These are phyloP conservation scores for Tenthredo notha DNA, from an alignment of 2,888 invertebrate species.

Conservation along the genomic window DNA sequence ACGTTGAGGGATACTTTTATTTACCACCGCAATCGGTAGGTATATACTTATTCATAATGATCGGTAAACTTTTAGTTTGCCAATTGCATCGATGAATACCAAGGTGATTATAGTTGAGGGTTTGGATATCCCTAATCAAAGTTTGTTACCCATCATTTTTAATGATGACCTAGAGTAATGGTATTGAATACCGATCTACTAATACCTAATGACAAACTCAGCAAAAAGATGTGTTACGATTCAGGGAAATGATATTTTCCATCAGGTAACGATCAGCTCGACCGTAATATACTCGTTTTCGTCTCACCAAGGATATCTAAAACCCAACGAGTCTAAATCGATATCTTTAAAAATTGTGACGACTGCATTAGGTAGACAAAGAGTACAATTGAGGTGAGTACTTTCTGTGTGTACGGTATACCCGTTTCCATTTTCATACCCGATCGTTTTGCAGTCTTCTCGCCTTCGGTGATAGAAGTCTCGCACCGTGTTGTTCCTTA, in stretches of 20 bases:
- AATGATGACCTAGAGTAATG: background rate
- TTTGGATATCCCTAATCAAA: background rate
- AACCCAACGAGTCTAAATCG: conserved; percentile 78
- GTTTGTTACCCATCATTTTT: background rate
- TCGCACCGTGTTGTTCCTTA: conserved; percentile 78
- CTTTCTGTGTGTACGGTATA: background rate
- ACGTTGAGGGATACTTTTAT: conserved; percentile 80
- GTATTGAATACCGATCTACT: background rate
- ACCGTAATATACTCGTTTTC: conserved; percentile 68
- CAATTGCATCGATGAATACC: background rate
- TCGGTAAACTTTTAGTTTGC: too few relatives aligned
- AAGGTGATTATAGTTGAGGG: background rate
- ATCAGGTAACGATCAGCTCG: conserved; percentile 60
- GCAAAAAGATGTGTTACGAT: background rate
- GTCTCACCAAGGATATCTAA: conserved; percentile 68
- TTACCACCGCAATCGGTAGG: conserved; percentile 77
- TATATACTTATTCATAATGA: conserved; percentile 59
- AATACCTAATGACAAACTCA: background rate
- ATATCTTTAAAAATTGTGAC: conserved; percentile 79
- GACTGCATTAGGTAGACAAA: conserved; percentile 78
- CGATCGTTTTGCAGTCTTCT: conserved; percentile 63
- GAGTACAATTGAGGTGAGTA: conserved; percentile 64
- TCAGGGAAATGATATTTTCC: background rate
- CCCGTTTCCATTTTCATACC: background rate
- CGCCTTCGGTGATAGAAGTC: conserved; percentile 77